A percentile compares a stretch with the other conserved stretches of the same genome.
phyloP scores from a whole-genome alignment of 2,797 vertebrate species.

The Hybognathus amarus region DNA sequence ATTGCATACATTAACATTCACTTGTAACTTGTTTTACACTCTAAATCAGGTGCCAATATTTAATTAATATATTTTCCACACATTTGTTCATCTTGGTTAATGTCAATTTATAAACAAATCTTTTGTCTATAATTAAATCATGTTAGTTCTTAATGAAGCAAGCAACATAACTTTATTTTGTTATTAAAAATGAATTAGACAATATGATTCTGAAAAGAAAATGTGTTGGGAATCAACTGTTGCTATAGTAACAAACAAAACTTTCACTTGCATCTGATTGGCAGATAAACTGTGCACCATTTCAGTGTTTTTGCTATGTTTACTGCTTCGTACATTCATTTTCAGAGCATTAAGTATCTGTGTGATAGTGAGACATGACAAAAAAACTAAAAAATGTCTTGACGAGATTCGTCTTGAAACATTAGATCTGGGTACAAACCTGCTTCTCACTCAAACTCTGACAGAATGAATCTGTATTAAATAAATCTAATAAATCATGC shows the following conservation, averaged over 20 bases:
- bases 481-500: neutral
- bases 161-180: neutral
- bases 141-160: neutral
- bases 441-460: neutral
- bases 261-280: neutral
- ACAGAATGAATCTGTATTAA: neutral
- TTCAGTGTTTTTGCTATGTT: neutral
- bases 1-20: neutral
- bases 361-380: too few relatives aligned
- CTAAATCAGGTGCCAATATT: too few relatives aligned
- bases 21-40: too few relatives aligned
- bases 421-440: neutral
- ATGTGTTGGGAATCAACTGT: neutral
- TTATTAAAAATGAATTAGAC: neutral
- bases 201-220: neutral
- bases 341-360: too few relatives aligned
- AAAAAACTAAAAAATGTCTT: neutral
- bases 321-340: neutral
- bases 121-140: neutral
- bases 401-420: neutral
- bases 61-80: slow-evolving; percentile 5
- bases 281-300: too few relatives aligned
- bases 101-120: neutral
- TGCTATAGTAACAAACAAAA: neutral
- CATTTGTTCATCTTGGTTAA: neutral